These are phyloP conservation scores for Parnassius mnemosyne DNA, from an alignment of 2,888 invertebrate genomes.

Conservation along the genomic window DNA sequence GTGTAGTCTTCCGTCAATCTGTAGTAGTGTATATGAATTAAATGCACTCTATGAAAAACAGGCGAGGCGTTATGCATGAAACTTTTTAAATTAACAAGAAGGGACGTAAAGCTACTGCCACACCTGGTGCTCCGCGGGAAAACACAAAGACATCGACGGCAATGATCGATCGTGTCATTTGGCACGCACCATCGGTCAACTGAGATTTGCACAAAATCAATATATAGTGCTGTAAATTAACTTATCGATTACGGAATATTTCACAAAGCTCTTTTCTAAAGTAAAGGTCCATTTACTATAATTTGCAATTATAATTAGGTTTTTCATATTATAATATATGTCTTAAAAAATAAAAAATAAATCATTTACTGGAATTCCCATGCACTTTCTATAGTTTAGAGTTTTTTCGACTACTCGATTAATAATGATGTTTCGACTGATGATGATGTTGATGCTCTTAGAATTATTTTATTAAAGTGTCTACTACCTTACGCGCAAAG, in stretches of 20 bases:
- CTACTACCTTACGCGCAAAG: no score
- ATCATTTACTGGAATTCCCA: no score
- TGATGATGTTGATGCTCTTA: no score
- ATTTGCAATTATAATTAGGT: no score
- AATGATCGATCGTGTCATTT: conserved; percentile 72
- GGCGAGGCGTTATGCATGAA: conserved; percentile 13
- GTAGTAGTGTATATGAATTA: not conserved
- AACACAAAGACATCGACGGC: conserved; percentile 44
- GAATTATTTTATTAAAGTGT: no score
- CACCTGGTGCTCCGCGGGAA: conserved; percentile 54
- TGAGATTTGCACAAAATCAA: conserved; percentile 62
- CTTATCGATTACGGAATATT: conserved; percentile 27
- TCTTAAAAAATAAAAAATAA: no score
- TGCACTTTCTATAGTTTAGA: no score
- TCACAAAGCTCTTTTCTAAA: no score
- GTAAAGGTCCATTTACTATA: no score
- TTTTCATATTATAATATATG: no score
- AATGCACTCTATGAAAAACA: conserved; percentile 2
- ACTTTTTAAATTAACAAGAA: conserved; percentile 21
- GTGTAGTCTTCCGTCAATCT: not conserved
- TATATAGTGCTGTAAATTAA: conserved; percentile 36
- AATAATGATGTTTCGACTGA: no score
- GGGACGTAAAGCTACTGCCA: conserved; percentile 27
- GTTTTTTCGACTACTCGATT: no score
- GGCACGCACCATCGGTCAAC: conserved; percentile 72